Evolutionary conservation across 2,797 vertebrate genomes (phyloP), one percentile per base, ranked within the genome.

Genomic region (Bradypodion ventrale): DNA sequence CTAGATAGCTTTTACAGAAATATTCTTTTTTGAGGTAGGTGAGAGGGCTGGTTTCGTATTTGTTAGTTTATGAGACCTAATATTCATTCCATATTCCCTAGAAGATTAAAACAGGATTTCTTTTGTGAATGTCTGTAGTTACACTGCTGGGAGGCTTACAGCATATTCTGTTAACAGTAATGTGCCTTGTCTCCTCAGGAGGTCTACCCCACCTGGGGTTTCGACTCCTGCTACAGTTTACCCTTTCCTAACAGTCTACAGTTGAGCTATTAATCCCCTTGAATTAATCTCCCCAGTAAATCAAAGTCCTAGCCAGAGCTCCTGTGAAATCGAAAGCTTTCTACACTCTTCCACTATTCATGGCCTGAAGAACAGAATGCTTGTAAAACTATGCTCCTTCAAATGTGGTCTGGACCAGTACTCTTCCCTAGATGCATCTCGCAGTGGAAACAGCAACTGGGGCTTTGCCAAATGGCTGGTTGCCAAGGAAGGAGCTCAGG

Each of bases 1-100:
- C 86, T 90, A 66, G 87, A 90, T n/a, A 85, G 88, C 75, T 87
- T 93, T 91, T 91, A 88, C 87, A 87, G 88, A 93, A 92, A 83
- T 5, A 25, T n/a, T n/a, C n/a, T 72, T 27, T 9, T 10, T 37
- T 79, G 49, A 29, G 46, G 16, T 37, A 15, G 32, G 15, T 9
- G 19, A 10, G 32, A 21, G n/a, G 49, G n/a, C 46, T 52, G n/a
- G 32, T 59, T 75, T 29, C 44, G 66, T 75, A n/a, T 2, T 49
- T 52, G 21, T 7, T 6, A 52, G 44, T 49, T 46, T 27, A 4
- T 19, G 4, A 42, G 16, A 37, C 32, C 49, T 52, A 21, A 80
- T 25, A 37, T 46, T 27, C 35, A 63, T 35, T 82, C n/a, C 23
- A 35, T 46, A 19, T 12, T 74, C 23, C 37, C 10, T 78, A 29